These are phyloP conservation scores for Coenobita brevimanus DNA, from an alignment of 1,140 invertebrate species.

Conservation along the genomic window DNA sequence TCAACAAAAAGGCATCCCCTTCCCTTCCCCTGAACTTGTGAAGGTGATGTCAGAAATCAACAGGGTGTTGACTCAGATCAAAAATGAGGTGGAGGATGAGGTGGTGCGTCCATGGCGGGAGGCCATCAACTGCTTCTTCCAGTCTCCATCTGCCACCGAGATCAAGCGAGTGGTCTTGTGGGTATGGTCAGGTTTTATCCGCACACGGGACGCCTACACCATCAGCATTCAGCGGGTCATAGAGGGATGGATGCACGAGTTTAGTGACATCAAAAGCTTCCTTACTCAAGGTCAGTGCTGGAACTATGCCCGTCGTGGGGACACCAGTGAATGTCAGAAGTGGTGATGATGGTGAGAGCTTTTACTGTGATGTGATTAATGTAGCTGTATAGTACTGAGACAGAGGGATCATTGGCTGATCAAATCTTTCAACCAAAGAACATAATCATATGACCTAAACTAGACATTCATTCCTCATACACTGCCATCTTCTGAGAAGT, in stretches of 20 bases:
- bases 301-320: too few species aligned
- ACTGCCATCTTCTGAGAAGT: too few species aligned
- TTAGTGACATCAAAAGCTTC: too few species aligned
- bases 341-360: too few species aligned
- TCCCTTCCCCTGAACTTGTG: slow-evolving; percentile 16
- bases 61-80: neutral
- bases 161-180: neutral
- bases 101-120: neutral
- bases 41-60: neutral
- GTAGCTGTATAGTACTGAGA: too few species aligned
- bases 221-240: neutral
- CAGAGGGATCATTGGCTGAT: too few species aligned
- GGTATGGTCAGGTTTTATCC: neutral
- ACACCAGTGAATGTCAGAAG: too few species aligned
- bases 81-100: neutral
- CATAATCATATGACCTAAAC: too few species aligned
- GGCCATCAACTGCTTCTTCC: neutral
- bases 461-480: too few species aligned
- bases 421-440: too few species aligned
- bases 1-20: neutral
- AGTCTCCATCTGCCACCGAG: neutral
- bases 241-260: neutral
- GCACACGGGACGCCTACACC: neutral
- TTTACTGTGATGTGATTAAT: too few species aligned
- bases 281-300: too few species aligned